Conservation (phyloP, 2,113 vertebrate genomes). For the Pelodiscus sinensis region DNA sequence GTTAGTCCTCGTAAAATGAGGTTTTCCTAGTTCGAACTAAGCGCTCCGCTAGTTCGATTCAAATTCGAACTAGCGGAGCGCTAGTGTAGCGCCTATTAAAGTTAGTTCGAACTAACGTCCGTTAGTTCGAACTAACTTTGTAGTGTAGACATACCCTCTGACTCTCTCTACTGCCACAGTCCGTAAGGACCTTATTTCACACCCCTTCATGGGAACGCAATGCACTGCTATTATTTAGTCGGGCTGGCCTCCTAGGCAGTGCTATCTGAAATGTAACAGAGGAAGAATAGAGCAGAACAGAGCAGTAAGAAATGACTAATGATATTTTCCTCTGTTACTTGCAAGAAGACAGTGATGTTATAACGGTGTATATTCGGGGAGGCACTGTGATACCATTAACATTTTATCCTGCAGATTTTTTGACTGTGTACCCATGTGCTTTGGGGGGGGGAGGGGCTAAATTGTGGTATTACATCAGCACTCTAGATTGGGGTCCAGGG, state of each 20-base stretch:
- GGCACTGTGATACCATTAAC: neutral
- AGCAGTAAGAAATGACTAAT: fast-evolving
- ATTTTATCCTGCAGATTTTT: neutral
- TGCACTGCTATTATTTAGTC: neutral
- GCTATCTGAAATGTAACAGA: neutral
- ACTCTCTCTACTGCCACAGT: neutral
- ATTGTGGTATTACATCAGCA: neutral
- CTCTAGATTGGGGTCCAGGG: neutral
- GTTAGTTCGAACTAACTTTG: too few relatives aligned
- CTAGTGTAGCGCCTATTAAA: too few relatives aligned
- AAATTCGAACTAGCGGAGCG: too few relatives aligned
- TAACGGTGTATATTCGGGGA: neutral
- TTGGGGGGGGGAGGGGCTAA: neutral
- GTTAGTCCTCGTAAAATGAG: too few relatives aligned
- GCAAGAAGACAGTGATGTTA: fast-evolving
- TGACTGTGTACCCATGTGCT: neutral
- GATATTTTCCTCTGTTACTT: neutral
- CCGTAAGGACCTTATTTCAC: neutral
- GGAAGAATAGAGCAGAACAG: neutral
- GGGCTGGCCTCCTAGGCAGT: neutral
- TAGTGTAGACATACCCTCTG: too few relatives aligned
- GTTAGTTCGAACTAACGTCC: too few relatives aligned
- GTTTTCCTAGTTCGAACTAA: too few relatives aligned
- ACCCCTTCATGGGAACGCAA: neutral
- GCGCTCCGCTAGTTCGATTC: too few relatives aligned